Base-by-base conservation (phyloP, 2,113 vertebrate genomes). In the Ammodytes marinus region DNA sequence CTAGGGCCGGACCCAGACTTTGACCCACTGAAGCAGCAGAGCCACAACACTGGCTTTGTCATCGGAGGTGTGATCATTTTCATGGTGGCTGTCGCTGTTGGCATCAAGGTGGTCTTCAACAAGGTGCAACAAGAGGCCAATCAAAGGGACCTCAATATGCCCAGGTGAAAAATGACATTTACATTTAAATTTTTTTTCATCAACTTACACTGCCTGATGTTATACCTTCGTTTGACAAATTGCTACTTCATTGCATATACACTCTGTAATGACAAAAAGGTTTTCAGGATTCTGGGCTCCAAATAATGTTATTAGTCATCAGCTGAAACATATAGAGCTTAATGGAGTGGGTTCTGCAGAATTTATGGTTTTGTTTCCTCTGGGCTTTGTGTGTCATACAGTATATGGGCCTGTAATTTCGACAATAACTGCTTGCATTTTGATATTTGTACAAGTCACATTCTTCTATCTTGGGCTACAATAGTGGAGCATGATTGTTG, bases 1-100 rank as follows among this genome's bases (percentile, higher is more conserved):
- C 3, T 11, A 1, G 92, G 91, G 3, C 53, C 86, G 1, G 94
- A 94, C 74, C 92, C 92, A 7, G 94, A 94, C 85, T 91, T 94
- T 7, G 94, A 95, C 69, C 94, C 95, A 0, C 92, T 96, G 1
- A 95, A 94, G 75, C 94, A 94, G 77, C 96, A 95, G 89, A 95
- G 94, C 86, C 96, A 96, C 92, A 97, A 97, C 94, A 97, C 97
- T 0, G 96, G 97, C 70, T 97, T 97, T 2, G 96, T 98, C 81
- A 97, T 98, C 53, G 97, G 97, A 4, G 97, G 96, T 0, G 97
- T 97, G 76, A 94, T 98, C 63, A 96, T 96, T 76, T 97, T 97
- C 90, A 97, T 97, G 86, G 95, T 97, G 72, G 97, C 95, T 0
- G 97, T 97, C 42, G 97, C 95, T 1, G 95, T 97, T 35, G 96